Evolutionary conservation across 2,888 invertebrate species (phyloP).

Genomic region (Lochmaea crataegi): DNA sequence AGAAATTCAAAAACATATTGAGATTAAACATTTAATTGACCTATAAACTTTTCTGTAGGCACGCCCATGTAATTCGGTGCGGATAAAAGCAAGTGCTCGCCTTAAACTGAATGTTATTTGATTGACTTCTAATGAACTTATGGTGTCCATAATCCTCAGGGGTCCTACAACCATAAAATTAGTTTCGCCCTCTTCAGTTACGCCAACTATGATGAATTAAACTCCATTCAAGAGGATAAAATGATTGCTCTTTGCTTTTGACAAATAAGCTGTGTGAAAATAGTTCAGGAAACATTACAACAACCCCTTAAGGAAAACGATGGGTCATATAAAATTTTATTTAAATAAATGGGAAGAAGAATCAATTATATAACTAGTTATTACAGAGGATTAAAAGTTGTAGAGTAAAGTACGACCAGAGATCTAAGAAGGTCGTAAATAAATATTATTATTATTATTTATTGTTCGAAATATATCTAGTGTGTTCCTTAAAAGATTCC

Average conservation of each 20-base stretch:
- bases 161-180: conserved; percentile 52
- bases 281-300: not conserved
- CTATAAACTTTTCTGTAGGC: not conserved
- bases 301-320: not conserved
- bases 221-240: conserved; percentile 30
- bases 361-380: no score
- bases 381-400: no score
- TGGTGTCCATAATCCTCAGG: conserved; percentile 60
- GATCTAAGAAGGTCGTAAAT: no score
- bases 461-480: no score
- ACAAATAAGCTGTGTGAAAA: conserved; percentile 17
- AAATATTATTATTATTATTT: no score
- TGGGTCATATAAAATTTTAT: not conserved
- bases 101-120: conserved; percentile 61
- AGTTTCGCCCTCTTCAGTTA: conserved; percentile 42
- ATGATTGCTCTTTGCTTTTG: conserved; percentile 13
- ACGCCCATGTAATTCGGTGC: conserved; percentile 31
- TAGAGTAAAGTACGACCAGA: no score
- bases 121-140: conserved; percentile 66
- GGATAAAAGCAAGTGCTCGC: conserved; percentile 23
- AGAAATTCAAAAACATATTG: not conserved
- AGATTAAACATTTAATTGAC: not conserved
- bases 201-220: conserved; percentile 32
- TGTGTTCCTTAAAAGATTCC: no score
- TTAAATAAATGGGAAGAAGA: no score